Evolutionary conservation across 2,797 vertebrate species (phyloP), one percentile per base, ranked within the genome.

Genomic region (Aulostomus chinensis): DNA sequence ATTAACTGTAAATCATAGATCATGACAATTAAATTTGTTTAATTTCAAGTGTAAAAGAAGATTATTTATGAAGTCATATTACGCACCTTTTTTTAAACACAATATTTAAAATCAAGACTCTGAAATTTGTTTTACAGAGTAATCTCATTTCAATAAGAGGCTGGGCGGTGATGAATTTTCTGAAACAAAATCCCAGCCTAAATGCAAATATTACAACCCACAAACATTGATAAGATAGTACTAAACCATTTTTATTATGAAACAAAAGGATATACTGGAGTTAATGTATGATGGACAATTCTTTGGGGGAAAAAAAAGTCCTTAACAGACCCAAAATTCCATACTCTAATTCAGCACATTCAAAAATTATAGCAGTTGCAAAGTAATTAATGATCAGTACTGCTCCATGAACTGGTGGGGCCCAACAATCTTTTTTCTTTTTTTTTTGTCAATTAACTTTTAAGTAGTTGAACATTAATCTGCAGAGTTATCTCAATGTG

Each of bases 381-480:
- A n/a, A n/a, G n/a, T n/a, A n/a, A n/a, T n/a, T n/a, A n/a, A n/a
- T n/a, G n/a, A n/a, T n/a, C n/a, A n/a, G n/a, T n/a, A n/a, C n/a
- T n/a, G n/a, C n/a, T n/a, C n/a, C n/a, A n/a, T n/a, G n/a, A n/a
- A n/a, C n/a, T n/a, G n/a, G n/a, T n/a, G n/a, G n/a, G n/a, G n/a
- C n/a, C n/a, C n/a, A n/a, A n/a, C n/a, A n/a, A n/a, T n/a, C n/a
- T n/a, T n/a, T n/a, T n/a, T n/a, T n/a, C n/a, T 25, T 25, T 25
- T 25, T 25, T 9, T 25, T 25, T 25, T 25, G 24, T 5, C 9
- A 6, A 7, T 25, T 25, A 9, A 25, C 4, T 25, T 78, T 73
- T 85, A 80, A 80, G 72, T 74, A 79, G 4, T 14, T 81, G 63
- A 81, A 76, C 28, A 68, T 51, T 20, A 12, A 30, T 63, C 22